These are phyloP conservation scores for Thermophis baileyi DNA, from an alignment of 2,113 vertebrate species.

Conservation along the genomic window DNA sequence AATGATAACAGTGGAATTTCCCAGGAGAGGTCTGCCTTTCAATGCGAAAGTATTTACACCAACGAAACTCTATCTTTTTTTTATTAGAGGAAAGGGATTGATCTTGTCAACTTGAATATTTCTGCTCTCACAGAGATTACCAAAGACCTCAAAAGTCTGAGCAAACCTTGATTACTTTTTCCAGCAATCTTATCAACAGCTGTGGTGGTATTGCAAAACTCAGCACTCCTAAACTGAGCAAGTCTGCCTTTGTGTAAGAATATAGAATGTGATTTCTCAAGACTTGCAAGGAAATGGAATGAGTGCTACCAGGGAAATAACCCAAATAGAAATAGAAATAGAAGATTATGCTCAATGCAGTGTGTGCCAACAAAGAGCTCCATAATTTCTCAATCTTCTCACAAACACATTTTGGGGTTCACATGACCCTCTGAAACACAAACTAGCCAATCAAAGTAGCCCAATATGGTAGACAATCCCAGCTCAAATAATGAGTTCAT, in stretches of 20 bases:
- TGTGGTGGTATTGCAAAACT: neutral
- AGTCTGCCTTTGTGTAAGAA: neutral
- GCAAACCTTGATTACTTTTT: neutral
- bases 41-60: neutral
- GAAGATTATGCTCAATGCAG: neutral
- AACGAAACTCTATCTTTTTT: neutral
- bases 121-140: neutral
- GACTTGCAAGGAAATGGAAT: neutral
- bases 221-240: neutral
- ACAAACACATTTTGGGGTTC: neutral
- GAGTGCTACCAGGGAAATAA: neutral
- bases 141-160: neutral
- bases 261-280: neutral
- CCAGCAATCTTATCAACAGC: neutral
- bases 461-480: neutral
- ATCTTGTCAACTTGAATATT: neutral
- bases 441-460: neutral
- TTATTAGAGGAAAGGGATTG: neutral
- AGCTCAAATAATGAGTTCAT: neutral
- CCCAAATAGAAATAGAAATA: neutral
- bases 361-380: neutral
- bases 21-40: neutral
- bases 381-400: neutral
- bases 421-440: neutral
- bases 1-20: neutral